These are phyloP conservation scores for Sinonovacula constricta DNA, from an alignment of 1,140 invertebrate genomes.

Conservation along the genomic window DNA sequence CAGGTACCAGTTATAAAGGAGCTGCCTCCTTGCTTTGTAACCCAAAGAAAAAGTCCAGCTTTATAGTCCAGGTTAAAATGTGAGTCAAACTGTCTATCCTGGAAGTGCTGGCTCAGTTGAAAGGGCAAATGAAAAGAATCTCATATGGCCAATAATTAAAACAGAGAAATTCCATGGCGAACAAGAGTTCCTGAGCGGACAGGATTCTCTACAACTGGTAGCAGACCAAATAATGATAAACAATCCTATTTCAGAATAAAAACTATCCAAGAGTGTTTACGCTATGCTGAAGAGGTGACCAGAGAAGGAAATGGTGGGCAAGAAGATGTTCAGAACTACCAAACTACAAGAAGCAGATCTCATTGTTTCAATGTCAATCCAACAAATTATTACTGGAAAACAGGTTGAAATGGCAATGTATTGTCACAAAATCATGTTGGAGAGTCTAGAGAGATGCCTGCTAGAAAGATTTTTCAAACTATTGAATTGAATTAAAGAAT, in stretches of 20 bases:
- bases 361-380: slow-evolving; percentile 33
- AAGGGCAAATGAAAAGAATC: background rate
- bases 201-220: slow-evolving; percentile 48
- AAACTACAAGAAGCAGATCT: slow-evolving; percentile 46
- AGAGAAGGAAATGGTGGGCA: slow-evolving; percentile 47
- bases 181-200: slow-evolving; percentile 43
- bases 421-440: slow-evolving; percentile 46
- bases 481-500: slow-evolving; percentile 13
- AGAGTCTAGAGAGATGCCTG: slow-evolving; percentile 39
- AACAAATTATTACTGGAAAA: slow-evolving; percentile 49
- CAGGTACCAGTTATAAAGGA: background rate
- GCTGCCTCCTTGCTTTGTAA: slow-evolving; percentile 48
- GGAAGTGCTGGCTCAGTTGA: slow-evolving; percentile 11
- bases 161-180: background rate
- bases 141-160: slow-evolving; percentile 38
- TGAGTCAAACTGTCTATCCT: background rate
- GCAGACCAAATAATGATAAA: slow-evolving; percentile 28
- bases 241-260: slow-evolving; percentile 53
- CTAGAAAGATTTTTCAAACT: too few species aligned
- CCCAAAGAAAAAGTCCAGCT: slow-evolving; percentile 33
- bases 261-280: slow-evolving; percentile 53
- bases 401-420: slow-evolving; percentile 51
- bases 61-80: background rate
- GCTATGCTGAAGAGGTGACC: slow-evolving; percentile 47
- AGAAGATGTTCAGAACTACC: slow-evolving; percentile 44